These are phyloP conservation scores for Venustaconcha ellipsiformis DNA, from an alignment of 1,140 invertebrate genomes.

Conservation along the genomic window DNA sequence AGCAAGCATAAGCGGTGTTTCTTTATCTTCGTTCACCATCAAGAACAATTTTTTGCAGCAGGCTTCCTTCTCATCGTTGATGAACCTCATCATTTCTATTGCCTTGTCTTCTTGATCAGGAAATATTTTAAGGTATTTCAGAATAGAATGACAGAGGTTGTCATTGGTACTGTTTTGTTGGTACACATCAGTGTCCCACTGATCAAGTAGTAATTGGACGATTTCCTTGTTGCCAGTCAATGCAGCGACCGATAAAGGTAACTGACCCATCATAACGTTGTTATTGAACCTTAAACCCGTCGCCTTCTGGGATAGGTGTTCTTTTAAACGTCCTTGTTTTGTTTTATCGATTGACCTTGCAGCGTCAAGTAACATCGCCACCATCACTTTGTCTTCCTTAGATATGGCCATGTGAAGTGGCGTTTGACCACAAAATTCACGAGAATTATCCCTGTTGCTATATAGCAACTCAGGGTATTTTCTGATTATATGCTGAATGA, in stretches of 20 bases:
- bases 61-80: constrained; percentile 14
- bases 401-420: no score
- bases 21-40: no score
- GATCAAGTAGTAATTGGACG: constrained; percentile 34
- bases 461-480: no score
- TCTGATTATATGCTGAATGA: no score
- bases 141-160: constrained; percentile 47
- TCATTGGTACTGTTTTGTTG: constrained; percentile 35
- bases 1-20: no score
- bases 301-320: constrained; percentile 32
- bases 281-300: constrained; percentile 41
- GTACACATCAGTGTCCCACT: constrained; percentile 26
- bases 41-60: no score
- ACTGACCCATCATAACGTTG: constrained; percentile 54
- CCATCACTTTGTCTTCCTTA: no score
- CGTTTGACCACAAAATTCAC: no score
- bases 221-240: constrained; percentile 40
- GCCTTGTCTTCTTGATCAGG: constrained; percentile 41
- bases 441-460: no score
- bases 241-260: constrained; percentile 50
- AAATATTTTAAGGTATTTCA: constrained; percentile 22
- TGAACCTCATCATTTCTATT: constrained; percentile 26
- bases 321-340: no score
- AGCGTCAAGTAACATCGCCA: no score
- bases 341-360: no score